These are phyloP conservation scores for Ammospiza maritima DNA, from an alignment of 2,797 vertebrate genomes.

Conservation along the genomic window DNA sequence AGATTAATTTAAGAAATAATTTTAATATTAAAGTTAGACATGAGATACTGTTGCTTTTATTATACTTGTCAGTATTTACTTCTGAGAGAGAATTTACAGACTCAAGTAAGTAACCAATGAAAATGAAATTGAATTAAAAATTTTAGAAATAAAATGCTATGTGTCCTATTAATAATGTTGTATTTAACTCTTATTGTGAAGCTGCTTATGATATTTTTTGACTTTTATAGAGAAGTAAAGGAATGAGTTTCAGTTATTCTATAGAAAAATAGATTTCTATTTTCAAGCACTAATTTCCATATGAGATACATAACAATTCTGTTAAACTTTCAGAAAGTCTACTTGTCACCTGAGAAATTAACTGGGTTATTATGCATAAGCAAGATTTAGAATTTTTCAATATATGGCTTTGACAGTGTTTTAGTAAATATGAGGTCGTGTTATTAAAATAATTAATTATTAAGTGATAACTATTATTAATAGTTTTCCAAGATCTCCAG, in stretches of 20 bases:
- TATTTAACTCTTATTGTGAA: background rate
- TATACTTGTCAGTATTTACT: background rate
- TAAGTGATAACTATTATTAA: background rate
- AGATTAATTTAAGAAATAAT: conserved; percentile 7
- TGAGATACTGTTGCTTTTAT: background rate
- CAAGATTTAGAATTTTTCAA: background rate
- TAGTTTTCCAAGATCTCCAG: background rate
- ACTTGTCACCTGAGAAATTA: background rate
- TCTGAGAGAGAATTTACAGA: background rate
- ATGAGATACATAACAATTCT: background rate
- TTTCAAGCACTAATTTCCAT: background rate
- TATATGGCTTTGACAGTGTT: background rate
- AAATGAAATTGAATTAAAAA: background rate
- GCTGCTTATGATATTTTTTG: background rate
- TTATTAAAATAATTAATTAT: background rate
- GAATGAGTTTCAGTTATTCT: background rate
- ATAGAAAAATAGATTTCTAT: background rate
- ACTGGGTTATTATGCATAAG: background rate
- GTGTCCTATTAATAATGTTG: background rate
- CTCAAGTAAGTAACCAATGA: background rate
- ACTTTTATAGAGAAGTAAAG: background rate
- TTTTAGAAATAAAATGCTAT: background rate
- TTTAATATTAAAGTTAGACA: background rate
- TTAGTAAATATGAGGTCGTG: background rate
- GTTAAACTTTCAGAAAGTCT: background rate